Base-by-base conservation (phyloP, 2,113 vertebrate genomes). In the Coracopsis vasa region DNA sequence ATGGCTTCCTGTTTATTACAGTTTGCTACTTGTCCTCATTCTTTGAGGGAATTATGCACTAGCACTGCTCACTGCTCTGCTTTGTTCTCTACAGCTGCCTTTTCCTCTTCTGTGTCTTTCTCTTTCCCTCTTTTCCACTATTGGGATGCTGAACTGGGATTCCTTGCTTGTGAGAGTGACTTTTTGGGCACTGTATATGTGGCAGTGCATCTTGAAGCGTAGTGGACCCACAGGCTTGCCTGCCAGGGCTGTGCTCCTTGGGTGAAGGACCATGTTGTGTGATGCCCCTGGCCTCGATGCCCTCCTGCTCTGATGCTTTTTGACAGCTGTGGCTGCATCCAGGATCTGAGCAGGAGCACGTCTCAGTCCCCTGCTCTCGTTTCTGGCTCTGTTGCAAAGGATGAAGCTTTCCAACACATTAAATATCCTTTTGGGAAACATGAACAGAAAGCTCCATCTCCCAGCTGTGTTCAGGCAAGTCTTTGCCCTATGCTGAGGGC, bases 141-240 rank as follows among this genome's bases (percentile, higher is more conserved):
- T 35, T 86, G 67, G 41, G 24, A 31, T 75, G 64, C 50, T 29
- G 80, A 87, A 27, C 2, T 65, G 69, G 72, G 58, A 23, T 84
- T 77, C 45, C 61, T 94, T 61, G 54, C 51, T 62, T 24, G 14
- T 27, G 39, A 84, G 85, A 65, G 54, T 75, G 48, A 25, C 45
- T 37, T 47, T 79, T 13, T 3, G 8, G 81, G 58, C 28, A 8
- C 25, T 64, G 21, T 35, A 4, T 45, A 6, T 0, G 14, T 64
- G 54, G 27, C 6, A 8, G 54, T 45, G 29, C 50, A 35, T 75
- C 71, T 50, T 0, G 0, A 47, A 47, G 44, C 2, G 0, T 1
- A 7, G 56, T 5, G 1, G 42, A 28, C 33, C 51, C 2, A 0
- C 27, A 20, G 81, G 56, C n/a, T 61, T 7, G 31, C 45, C 80